A percentile compares a stretch with the other conserved stretches of the same genome.
These are phyloP conservation scores for Sympetrum striolatum DNA, from an alignment of 2,888 invertebrate genomes.

Conservation along the genomic window DNA sequence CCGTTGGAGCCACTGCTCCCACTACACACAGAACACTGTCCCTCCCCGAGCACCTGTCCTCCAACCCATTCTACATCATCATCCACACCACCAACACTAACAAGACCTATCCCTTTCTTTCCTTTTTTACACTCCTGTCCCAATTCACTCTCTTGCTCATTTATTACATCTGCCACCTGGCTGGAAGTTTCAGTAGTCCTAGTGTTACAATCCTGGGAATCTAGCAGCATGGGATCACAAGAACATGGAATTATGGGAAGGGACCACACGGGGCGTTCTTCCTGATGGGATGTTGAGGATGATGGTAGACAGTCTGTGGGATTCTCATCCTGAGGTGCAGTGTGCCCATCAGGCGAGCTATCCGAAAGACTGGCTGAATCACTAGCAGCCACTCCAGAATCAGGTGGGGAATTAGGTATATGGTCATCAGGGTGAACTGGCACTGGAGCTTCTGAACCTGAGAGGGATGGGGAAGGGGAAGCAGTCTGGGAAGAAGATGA, in stretches of 20 bases:
- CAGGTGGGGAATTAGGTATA: slow-evolving; percentile 46
- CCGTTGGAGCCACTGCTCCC: slow-evolving; percentile 51
- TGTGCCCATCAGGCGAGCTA: slow-evolving; percentile 46
- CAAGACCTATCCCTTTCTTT: slow-evolving; percentile 42
- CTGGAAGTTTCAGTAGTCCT: slow-evolving; percentile 22
- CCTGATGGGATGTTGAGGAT: not conserved
- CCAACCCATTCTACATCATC: slow-evolving; percentile 55
- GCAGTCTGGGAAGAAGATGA: slow-evolving; percentile 8
- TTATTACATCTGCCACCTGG: not conserved
- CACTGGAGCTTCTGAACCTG: slow-evolving; percentile 5
- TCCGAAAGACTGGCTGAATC: slow-evolving; percentile 48
- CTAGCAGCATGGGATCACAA: slow-evolving; percentile 3
- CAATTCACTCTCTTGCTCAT: slow-evolving; percentile 3
- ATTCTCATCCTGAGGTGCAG: not conserved
- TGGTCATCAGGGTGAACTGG: slow-evolving; percentile 13
- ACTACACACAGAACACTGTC: slow-evolving; percentile 49
- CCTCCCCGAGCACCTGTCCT: slow-evolving; percentile 55
- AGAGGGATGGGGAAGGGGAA: slow-evolving; percentile 8
- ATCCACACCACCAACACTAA: slow-evolving; percentile 32
- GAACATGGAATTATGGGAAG: slow-evolving; percentile 31
- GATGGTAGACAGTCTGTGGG: not conserved
- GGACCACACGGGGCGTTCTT: slow-evolving; percentile 16
- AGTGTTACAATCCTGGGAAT: slow-evolving; percentile 15
- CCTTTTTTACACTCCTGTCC: slow-evolving; percentile 50
- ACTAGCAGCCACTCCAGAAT: slow-evolving; percentile 49